Evolutionary conservation across 2,888 invertebrate species (phyloP).

Genomic region (Drosophila mimetica): DNA sequence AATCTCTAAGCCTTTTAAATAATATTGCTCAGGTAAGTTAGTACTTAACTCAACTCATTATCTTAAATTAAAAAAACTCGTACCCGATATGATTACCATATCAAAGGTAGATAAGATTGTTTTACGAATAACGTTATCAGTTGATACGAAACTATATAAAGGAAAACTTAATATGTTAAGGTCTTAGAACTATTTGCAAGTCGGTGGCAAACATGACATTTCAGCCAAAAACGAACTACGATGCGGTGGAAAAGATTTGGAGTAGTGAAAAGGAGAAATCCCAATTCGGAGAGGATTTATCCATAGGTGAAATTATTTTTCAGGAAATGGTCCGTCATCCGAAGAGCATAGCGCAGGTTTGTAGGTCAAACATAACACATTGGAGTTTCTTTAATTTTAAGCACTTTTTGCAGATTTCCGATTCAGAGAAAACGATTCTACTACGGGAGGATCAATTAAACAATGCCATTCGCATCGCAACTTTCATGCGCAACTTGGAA

Average conservation of each 20-base stretch:
- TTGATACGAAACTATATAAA: not conserved
- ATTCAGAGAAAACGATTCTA: conserved; percentile 50
- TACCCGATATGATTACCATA: not conserved
- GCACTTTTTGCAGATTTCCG: conserved; percentile 52
- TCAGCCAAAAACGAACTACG: conserved; percentile 22
- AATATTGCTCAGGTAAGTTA: too few species aligned
- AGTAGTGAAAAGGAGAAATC: conserved; percentile 16
- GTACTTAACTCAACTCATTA: too few species aligned
- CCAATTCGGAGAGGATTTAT: conserved; percentile 50
- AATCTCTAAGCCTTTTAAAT: too few species aligned
- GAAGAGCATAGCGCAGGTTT: conserved; percentile 48
- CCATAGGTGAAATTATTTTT: conserved; percentile 60
- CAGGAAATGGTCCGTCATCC: conserved; percentile 52
- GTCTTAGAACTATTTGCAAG: not conserved
- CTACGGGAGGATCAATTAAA: conserved; percentile 49
- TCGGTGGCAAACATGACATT: conserved; percentile 1
- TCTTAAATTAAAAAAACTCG: too few species aligned
- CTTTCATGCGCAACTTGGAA: conserved; percentile 52
- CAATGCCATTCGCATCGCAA: conserved; percentile 64
- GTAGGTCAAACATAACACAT: not conserved
- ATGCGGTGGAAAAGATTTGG: conserved; percentile 56
- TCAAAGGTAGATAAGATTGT: not conserved
- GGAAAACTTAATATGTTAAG: not conserved
- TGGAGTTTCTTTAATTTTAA: too few species aligned
- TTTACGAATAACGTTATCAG: not conserved